Conservation (phyloP, 2,888 invertebrate genomes). For the Lasiommata megera region DNA sequence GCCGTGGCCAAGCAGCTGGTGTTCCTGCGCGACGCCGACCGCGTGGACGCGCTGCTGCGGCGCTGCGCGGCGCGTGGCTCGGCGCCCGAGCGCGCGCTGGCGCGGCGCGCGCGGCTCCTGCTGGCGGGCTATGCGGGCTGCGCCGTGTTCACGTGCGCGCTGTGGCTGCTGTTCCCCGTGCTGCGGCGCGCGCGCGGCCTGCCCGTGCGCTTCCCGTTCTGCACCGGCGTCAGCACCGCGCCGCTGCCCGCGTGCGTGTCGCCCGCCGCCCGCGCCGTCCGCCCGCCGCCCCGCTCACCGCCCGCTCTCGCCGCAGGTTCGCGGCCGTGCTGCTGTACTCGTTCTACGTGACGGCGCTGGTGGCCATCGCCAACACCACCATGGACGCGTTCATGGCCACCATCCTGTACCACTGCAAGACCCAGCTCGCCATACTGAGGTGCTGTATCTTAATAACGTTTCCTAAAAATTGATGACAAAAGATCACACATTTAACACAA, state of each 20-base stretch:
- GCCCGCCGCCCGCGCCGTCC: not conserved
- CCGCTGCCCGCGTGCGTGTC: slow-evolving; percentile 23
- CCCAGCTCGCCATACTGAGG: slow-evolving; percentile 62
- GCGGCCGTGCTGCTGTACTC: slow-evolving; percentile 54
- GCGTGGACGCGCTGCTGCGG: slow-evolving; percentile 41
- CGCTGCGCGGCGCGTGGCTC: slow-evolving; percentile 44
- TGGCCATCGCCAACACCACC: slow-evolving; percentile 71
- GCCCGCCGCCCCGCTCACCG: not conserved
- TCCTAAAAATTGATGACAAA: no score
- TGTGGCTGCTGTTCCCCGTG: slow-evolving; percentile 57
- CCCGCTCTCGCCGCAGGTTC: slow-evolving; percentile 45
- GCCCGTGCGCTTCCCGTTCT: slow-evolving; percentile 49
- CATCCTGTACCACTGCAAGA: slow-evolving; percentile 60
- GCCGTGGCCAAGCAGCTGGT: slow-evolving; percentile 64
- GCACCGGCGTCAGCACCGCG: slow-evolving; percentile 34
- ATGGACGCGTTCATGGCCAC: slow-evolving; percentile 72
- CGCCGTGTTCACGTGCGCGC: slow-evolving; percentile 59
- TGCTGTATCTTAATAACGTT: no score
- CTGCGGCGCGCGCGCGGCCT: slow-evolving; percentile 40
- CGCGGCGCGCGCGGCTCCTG: slow-evolving; percentile 43
- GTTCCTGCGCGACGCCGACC: slow-evolving; percentile 46
- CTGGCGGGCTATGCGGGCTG: slow-evolving; percentile 42
- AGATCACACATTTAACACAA: no score
- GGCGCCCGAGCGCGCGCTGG: slow-evolving; percentile 58
- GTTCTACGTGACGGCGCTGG: slow-evolving; percentile 64